Evolutionary conservation across 2,113 vertebrate species (phyloP), one percentile per base, ranked within the genome.

Genomic region (Ptyas mucosa): DNA sequence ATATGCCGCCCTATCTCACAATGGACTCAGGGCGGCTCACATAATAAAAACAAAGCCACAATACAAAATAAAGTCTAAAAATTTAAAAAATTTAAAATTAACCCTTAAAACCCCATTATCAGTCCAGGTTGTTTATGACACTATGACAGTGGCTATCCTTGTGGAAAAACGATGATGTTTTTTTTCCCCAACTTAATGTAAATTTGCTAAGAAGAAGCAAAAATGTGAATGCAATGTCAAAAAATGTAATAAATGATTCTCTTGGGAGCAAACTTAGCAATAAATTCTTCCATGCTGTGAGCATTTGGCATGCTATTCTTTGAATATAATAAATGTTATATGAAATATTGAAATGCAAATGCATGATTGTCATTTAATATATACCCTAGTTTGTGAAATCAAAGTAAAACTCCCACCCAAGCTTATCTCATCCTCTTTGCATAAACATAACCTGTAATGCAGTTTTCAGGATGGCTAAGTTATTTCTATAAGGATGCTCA

Each of bases 401-500:
- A 94, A 51, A 92, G 55, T 93, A 95, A 92, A 23, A 81, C 94
- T 96, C 95, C 93, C 96, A 94, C 89, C 93, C 93, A 95, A 96
- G 95, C 89, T 9, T 96, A 96, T 95, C 91, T 97, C 89, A 95
- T 95, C 15, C 94, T 49, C 39, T 51, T 94, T 94, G 89, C 75
- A 94, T 93, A 95, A 96, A 93, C 87, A 88, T 81, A 69, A 90
- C 93, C 49, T 89, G 92, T 93, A 96, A 93, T 93, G 89, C 86
- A 95, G 39, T 92, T 85, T 90, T 89, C 1, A 3, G 93, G 93
- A 24, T 91, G 34, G 39, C 69, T 93, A 90, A 95, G 69, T 96
- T 96, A 95, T 97, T 96, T 96, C 96, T 69, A 94, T 95, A 94
- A 96, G 92, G 94, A 96, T 93, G 61, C 3, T 95, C 93, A 90